These are phyloP conservation scores for Myiopsitta monachus DNA, from an alignment of 2,113 vertebrate species.

Conservation along the genomic window DNA sequence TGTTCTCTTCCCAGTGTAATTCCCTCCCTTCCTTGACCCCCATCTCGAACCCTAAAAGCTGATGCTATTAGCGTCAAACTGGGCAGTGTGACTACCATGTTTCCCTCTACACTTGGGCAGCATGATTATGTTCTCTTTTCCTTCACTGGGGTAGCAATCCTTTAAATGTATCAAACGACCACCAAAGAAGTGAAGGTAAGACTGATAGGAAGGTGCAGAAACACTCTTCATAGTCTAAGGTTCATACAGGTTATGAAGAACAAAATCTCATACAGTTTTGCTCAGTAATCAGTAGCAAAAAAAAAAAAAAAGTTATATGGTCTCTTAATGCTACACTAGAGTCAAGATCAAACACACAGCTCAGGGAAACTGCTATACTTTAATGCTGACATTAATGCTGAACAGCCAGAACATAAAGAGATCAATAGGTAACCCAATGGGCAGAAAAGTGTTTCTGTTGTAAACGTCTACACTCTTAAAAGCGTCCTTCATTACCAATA, in stretches of 20 bases:
- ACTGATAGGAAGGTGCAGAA: neutral
- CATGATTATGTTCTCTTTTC: neutral
- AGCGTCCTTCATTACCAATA: neutral
- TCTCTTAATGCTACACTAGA: neutral
- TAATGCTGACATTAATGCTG: neutral
- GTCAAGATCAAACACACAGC: neutral
- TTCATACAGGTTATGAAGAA: neutral
- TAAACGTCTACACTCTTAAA: neutral
- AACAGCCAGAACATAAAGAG: neutral
- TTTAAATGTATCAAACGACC: neutral
- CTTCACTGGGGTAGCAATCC: neutral
- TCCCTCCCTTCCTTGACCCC: neutral
- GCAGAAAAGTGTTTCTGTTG: neutral
- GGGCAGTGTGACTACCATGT: neutral
- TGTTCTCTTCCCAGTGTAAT: neutral
- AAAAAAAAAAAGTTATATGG: neutral
- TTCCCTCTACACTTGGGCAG: neutral
- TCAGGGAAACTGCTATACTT: neutral
- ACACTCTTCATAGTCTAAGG: neutral
- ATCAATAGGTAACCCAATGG: neutral
- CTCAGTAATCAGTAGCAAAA: neutral
- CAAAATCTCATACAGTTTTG: neutral
- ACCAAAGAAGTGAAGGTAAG: neutral
- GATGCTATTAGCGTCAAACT: neutral
- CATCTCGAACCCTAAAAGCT: neutral